Base-by-base conservation (phyloP, 2,888 invertebrate species). In the Capitulum mitella region DNA sequence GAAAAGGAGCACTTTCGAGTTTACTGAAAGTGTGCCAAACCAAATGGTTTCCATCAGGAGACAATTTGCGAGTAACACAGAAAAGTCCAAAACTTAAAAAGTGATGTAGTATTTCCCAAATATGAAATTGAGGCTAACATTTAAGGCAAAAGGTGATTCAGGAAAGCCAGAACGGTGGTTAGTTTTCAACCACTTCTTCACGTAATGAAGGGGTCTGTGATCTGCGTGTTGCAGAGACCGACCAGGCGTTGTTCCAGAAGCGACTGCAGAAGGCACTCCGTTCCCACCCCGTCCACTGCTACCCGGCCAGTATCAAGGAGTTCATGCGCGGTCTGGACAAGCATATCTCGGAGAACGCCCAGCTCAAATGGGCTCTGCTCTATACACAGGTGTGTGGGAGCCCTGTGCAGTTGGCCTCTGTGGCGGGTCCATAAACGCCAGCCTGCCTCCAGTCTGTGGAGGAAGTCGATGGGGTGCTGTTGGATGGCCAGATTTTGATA, bases 291-390 rank as follows among this genome's bases (percentile, higher is more conserved):
- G 16, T 78, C 22, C 79, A 78, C 43, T 77, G 77, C 22, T 78
- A 74, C 79, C 80, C 79, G 78, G 80, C 78, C 34, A 51, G 46
- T 29, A 48, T 29, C 12, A 32, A 78, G 51, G 54, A 76, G 54
- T 37, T 51, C 37, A 32, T 70, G 48, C 34, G 26, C 37, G 61
- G 37, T 3, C 43, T 70, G 19, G 37, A 77, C 16, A 70, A 76
- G 16, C 78, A 79, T 37, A 22, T 80, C 26, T 75, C 80, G 29
- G 78, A 78, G n/a, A 77, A 78, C 54, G 22, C 43, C 22, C 75
- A 76, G 22, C 79, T 81, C 14, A 81, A 79, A 43, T 81, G 81
- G 81, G 64, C 81, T 8, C 43, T 81, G n/a, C 79, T 81, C 22
- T 81, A 81, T 48, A 81, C 81, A 37, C 32, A 78, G 37, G 64